Evolutionary conservation across 1,140 invertebrate genomes (phyloP), one percentile per base, ranked within the genome.

Genomic region (Cydia strobilella): DNA sequence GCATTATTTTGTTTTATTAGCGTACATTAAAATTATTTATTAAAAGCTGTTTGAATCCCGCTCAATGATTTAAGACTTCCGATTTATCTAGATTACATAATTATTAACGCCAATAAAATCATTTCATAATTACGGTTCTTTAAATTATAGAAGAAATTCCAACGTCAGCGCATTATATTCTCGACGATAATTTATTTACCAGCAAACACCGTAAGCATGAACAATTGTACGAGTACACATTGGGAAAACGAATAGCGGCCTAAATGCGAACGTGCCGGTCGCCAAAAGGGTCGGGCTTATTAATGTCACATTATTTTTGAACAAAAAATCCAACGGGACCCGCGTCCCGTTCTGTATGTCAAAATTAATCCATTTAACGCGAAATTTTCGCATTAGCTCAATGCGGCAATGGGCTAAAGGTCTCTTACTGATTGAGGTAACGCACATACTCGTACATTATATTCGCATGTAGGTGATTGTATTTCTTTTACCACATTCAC

Each of bases 261-360:
- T 65, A 65, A 76, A 74, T 74, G 75, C 71, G 80, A 74, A 79
- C 75, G 73, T 76, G 76, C 78, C 63, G 77, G 75, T 72, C 76
- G 63, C 81, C 77, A 78, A 81, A 86, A 83, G 77, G 82, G 81
- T 80, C 79, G 82, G 79, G 80, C 84, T 85, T 84, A 85, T 87
- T 85, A 86, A 86, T 84, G 85, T 86, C 82, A 83, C 80, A 88
- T 86, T 89, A 87, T 85, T 84, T 65, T 82, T 82, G 80, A 74
- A 82, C 76, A 79, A 83, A 87, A 86, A 89, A 85, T 51, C 73
- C 72, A 62, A 65, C 51, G 75, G 62, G 81, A 81, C 85, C 78
- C 82, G 79, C 78, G 79, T 76, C 77, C 75, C 80, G 80, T 79
- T 83, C 82, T 78, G 77, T 86, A 87, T 89, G 85, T 84, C 79